Evolutionary conservation across 2,797 vertebrate genomes (phyloP), one percentile per base, ranked within the genome.

Genomic region (Myripristis murdjan): DNA sequence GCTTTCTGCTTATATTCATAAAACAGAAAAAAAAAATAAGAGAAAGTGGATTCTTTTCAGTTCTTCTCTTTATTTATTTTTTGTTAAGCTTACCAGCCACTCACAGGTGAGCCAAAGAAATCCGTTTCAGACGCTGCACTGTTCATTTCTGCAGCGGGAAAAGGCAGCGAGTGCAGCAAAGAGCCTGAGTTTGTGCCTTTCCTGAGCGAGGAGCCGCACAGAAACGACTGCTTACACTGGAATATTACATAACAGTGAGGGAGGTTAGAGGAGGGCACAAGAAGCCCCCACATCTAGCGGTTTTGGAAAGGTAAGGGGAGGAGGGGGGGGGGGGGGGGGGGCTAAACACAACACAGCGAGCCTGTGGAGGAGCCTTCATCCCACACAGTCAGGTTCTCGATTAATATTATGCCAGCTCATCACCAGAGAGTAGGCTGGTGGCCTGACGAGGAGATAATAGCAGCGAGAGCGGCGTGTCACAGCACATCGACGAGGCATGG

Each of bases 361-460:
- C 60, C 78, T 82, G 85, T 49, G 62, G 83, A 77, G 64, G 85
- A 73, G 67, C 73, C 71, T 75, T 82, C 82, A 85, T 79, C 89
- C 88, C 81, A 83, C 87, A 64, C 79, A 60, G 26, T 18, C 70
- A 64, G 68, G 49, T 70, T 71, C 66, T 67, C 84, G 84, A 89
- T 89, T 87, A 86, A 92, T 81, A 77, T n/a, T 55, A 56, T 68
- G 81, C 88, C 87, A 85, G 82, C 83, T 86, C 88, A 85, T 89
- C 85, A 75, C 61, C 48, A 41, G 51, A 22, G 79, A 82, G 86
- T 41, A 67, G 84, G 90, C 84, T 73, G 83, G 68, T 26, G 73
- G 79, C 70, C 84, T 82, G 81, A 86, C 87, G 84, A 59, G 62
- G 59, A 83, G 87, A 87, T 88, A 89, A 90, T 71, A 79, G 79